phyloP scores from a whole-genome alignment of 92 coral and sea anemone species.

The Epizoanthus illoricatus region DNA sequence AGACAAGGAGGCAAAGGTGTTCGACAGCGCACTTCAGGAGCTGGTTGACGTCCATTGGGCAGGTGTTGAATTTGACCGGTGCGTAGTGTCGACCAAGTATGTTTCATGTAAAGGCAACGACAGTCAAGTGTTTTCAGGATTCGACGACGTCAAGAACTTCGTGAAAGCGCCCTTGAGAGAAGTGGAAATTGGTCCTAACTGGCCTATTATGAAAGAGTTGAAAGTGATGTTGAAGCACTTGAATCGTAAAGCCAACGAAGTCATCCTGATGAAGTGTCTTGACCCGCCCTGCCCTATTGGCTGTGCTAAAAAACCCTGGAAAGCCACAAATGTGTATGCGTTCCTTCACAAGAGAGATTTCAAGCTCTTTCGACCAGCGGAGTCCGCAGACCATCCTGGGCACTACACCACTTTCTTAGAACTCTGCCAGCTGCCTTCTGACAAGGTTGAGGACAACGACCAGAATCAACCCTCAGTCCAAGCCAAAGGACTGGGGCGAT shows the following conservation, averaged over 20 bases:
- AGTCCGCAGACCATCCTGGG: conserved; percentile 6
- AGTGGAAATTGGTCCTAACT: conserved; percentile 10
- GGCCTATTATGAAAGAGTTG: conserved; percentile 3
- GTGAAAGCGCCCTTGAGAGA: conserved; percentile 20
- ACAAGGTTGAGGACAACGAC: conserved; percentile 38
- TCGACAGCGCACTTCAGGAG: conserved; percentile 28
- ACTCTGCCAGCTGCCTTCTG: background rate
- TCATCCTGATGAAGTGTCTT: conserved; percentile 24
- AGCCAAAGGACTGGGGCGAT: conserved; percentile 32
- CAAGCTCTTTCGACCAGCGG: background rate
- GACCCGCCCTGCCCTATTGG: background rate
- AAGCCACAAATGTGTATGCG: conserved; percentile 19
- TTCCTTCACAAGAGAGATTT: conserved; percentile 12
- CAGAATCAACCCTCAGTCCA: conserved; percentile 14
- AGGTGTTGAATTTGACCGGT: conserved; percentile 27
- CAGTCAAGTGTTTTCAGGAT: conserved; percentile 9
- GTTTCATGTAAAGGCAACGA: conserved; percentile 17
- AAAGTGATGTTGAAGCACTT: conserved; percentile 11
- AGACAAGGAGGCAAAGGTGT: conserved; percentile 27
- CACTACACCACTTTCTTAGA: background rate
- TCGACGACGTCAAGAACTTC: conserved; percentile 22
- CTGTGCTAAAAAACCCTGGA: conserved; percentile 19
- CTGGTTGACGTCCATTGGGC: conserved; percentile 30
- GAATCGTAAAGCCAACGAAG: conserved; percentile 14
- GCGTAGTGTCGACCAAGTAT: conserved; percentile 6